Percentiles rank a stretch among this genome's conserved stretches.
Conservation (phyloP, 2,113 vertebrate species). For the Seriola rivoliana region DNA sequence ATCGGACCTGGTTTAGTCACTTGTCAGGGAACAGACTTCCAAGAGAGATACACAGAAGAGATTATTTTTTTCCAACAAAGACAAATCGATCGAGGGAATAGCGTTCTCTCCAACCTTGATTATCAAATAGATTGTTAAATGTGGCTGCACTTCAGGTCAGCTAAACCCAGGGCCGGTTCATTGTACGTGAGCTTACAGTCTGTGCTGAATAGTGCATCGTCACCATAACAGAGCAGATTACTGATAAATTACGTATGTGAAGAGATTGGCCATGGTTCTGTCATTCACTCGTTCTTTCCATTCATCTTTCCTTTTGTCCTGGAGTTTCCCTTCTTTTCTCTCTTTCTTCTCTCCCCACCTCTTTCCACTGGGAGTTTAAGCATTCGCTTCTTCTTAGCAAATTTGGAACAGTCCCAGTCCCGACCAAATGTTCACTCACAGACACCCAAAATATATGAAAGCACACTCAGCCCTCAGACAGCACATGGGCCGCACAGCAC, state of each 20-base stretch:
- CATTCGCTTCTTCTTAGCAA: conserved; percentile 70
- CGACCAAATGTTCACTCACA: conserved; percentile 71
- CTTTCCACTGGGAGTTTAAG: conserved; percentile 69
- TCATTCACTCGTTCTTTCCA: conserved; percentile 73
- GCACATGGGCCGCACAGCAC: conserved; percentile 55
- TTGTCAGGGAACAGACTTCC: background rate
- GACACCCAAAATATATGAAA: conserved; percentile 92
- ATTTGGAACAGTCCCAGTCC: conserved; percentile 73
- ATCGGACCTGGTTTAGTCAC: conserved; percentile 20
- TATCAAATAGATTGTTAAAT: conserved; percentile 1
- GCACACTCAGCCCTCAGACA: conserved; percentile 89
- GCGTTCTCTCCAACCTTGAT: background rate
- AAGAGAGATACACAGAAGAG: background rate
- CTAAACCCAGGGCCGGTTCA: background rate
- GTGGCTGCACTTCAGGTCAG: conserved; percentile 2
- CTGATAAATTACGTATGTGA: conserved; percentile 20
- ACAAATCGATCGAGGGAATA: background rate
- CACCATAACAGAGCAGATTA: conserved; percentile 30
- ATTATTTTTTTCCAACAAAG: background rate
- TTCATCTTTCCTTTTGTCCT: conserved; percentile 75
- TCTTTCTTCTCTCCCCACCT: conserved; percentile 46
- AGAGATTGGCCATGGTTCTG: conserved; percentile 10
- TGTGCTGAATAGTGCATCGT: conserved; percentile 6
- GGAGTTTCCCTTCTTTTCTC: conserved; percentile 38
- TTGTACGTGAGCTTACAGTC: background rate